phyloP scores from a whole-genome alignment of 2,797 vertebrate genomes.

The Yasuhikotakia modesta region DNA sequence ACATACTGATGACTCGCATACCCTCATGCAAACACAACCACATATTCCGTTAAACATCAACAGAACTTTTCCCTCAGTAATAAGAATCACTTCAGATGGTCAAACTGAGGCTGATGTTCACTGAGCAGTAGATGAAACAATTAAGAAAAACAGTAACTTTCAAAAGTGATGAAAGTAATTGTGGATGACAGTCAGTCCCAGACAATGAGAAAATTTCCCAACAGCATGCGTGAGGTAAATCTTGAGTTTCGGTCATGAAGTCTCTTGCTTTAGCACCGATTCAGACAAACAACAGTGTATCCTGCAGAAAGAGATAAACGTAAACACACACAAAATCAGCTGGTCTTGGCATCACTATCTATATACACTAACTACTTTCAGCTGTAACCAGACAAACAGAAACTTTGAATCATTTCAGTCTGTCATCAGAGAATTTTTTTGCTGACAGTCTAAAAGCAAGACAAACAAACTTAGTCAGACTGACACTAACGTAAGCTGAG shows the following conservation, averaged over 20 bases:
- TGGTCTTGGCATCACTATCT: too few relatives aligned
- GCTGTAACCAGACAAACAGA: background rate
- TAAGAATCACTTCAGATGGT: too few relatives aligned
- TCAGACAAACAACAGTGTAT: background rate
- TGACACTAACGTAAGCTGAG: background rate
- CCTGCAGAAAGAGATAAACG: background rate
- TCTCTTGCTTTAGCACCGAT: background rate
- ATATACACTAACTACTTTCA: background rate
- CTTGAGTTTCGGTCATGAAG: background rate
- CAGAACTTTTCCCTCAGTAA: too few relatives aligned
- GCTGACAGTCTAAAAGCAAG: background rate
- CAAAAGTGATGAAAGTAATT: background rate
- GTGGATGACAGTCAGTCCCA: background rate
- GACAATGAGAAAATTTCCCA: background rate
- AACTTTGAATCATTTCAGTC: background rate
- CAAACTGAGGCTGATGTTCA: background rate
- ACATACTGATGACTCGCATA: background rate
- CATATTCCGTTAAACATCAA: too few relatives aligned
- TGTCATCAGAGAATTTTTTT: background rate
- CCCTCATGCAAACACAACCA: background rate
- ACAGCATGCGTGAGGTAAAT: background rate
- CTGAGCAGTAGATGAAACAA: background rate
- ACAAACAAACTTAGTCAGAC: background rate
- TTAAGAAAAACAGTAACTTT: background rate
- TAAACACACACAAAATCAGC: background rate